Conservation (phyloP, 2,113 vertebrate genomes). For the Oxyura jamaicensis region DNA sequence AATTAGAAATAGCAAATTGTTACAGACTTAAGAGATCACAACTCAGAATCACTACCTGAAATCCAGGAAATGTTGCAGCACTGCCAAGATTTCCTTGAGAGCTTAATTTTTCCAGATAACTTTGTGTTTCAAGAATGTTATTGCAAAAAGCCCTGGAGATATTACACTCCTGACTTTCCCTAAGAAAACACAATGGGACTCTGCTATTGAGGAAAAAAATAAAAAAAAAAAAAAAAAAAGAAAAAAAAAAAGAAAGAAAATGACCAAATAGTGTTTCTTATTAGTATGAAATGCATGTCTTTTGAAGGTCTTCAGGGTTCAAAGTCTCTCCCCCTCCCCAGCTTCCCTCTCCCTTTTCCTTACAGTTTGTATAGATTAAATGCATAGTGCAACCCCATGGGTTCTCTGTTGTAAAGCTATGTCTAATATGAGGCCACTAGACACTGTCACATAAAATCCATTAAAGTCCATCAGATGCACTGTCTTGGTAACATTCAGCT, state of each 20-base stretch:
- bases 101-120: slow-evolving; percentile 76
- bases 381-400: slow-evolving; percentile 66
- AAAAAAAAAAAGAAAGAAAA: neutral
- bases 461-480: slow-evolving; percentile 75
- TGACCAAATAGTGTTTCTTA: slow-evolving; percentile 7
- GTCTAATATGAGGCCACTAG: slow-evolving; percentile 72
- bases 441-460: slow-evolving; percentile 74
- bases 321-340: slow-evolving; percentile 42
- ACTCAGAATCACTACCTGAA: slow-evolving; percentile 79
- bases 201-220: neutral
- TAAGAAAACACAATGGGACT: neutral
- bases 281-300: slow-evolving; percentile 63
- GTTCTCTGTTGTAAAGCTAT: slow-evolving; percentile 70
- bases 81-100: slow-evolving; percentile 74
- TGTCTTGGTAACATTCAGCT: slow-evolving; percentile 69
- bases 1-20: slow-evolving; percentile 89
- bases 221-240: neutral
- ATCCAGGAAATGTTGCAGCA: slow-evolving; percentile 70
- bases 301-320: slow-evolving; percentile 73
- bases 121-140: slow-evolving; percentile 21
- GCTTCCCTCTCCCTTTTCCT: slow-evolving; percentile 53
- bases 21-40: slow-evolving; percentile 83
- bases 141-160: slow-evolving; percentile 46
- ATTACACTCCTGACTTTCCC: slow-evolving; percentile 4
- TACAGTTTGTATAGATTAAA: slow-evolving; percentile 72